phyloP scores from a whole-genome alignment of 1,140 invertebrate genomes.

The Wasmannia auropunctata region DNA sequence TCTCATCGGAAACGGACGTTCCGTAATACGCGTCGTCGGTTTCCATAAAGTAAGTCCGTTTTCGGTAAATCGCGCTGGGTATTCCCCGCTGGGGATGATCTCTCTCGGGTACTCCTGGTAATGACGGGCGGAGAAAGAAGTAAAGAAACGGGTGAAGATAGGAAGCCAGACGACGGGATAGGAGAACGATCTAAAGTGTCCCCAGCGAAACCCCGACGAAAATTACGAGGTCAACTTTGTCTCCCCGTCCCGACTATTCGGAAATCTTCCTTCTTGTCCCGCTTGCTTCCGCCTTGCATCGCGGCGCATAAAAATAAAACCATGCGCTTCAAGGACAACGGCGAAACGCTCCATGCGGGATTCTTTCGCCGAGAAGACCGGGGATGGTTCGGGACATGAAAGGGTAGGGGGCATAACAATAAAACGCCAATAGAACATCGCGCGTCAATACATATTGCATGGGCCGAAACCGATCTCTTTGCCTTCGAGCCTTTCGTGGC shows the following conservation, averaged over 20 bases:
- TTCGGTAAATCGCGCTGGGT: background rate
- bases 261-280: conserved; percentile 19
- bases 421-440: conserved; percentile 73
- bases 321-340: conserved; percentile 46
- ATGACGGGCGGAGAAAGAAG: conserved; percentile 18
- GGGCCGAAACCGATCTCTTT: conserved; percentile 28
- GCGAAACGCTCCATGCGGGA: conserved; percentile 43
- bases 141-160: background rate
- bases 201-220: conserved; percentile 46
- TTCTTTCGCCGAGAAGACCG: conserved; percentile 14
- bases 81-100: conserved; percentile 48
- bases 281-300: conserved; percentile 21
- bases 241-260: background rate
- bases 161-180: background rate
- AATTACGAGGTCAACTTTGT: conserved; percentile 63
- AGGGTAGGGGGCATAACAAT: conserved; percentile 38
- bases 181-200: conserved; percentile 57
- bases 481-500: background rate
- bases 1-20: conserved; percentile 14
- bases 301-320: conserved; percentile 40
- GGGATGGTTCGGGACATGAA: background rate
- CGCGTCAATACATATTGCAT: conserved; percentile 68
- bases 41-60: background rate
- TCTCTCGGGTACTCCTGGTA: background rate
- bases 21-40: background rate